Percentiles rank a stretch among this genome's conserved stretches.
These are phyloP conservation scores for Tiliacea citrago DNA, from an alignment of 2,888 invertebrate genomes.

Conservation along the genomic window DNA sequence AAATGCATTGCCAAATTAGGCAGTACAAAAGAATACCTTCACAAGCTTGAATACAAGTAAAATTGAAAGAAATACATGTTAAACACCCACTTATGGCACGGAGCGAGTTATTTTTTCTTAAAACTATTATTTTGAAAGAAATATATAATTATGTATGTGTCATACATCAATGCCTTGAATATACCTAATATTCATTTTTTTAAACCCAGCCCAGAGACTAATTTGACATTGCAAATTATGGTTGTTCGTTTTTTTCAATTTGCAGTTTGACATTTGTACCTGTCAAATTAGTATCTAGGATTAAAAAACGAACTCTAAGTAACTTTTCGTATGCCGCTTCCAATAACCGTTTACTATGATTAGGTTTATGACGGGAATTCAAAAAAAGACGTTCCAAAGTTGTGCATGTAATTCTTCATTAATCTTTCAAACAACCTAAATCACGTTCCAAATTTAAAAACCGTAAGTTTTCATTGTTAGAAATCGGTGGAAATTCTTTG, in stretches of 20 bases:
- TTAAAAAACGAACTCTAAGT: too few species aligned
- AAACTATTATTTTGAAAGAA: constrained; percentile 5
- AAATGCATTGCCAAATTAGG: constrained; percentile 45
- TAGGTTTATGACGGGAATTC: not conserved
- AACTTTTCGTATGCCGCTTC: not conserved
- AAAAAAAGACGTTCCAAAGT: not conserved
- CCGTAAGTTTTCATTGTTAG: not conserved
- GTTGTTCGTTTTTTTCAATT: too few species aligned
- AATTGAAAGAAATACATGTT: constrained; percentile 35
- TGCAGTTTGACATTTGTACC: too few species aligned
- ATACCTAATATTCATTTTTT: not conserved
- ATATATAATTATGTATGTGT: constrained; percentile 16
- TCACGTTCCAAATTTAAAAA: not conserved
- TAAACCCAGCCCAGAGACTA: too few species aligned
- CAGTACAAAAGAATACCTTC: constrained; percentile 22
- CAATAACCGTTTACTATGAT: not conserved
- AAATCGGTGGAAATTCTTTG: not conserved
- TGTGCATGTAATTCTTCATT: not conserved
- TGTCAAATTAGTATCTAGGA: too few species aligned
- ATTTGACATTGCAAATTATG: too few species aligned
- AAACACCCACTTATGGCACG: constrained; percentile 28
- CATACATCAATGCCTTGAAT: not conserved
- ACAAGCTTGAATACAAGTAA: constrained; percentile 9
- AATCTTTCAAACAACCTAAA: constrained; percentile 7
- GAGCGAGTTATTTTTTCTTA: not conserved